Evolutionary conservation across 2,797 vertebrate species (phyloP).

Genomic region (Epinephelus awoara): DNA sequence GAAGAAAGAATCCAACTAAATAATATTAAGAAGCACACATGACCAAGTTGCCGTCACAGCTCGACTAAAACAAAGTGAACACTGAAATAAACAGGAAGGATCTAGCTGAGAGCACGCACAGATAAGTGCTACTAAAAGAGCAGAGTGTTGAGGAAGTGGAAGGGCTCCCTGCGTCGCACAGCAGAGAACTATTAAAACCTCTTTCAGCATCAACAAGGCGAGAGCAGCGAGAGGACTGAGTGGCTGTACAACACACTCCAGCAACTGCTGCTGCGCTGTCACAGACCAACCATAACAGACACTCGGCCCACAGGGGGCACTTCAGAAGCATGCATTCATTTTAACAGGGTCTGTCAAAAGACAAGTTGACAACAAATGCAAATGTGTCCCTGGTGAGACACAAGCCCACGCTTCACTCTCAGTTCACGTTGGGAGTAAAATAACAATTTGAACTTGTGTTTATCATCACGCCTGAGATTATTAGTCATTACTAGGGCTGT

Average conservation of each 20-base stretch:
- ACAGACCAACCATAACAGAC: conserved; percentile 13
- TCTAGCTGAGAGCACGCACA: conserved; percentile 48
- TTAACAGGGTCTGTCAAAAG: not conserved
- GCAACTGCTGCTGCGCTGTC: conserved; percentile 25
- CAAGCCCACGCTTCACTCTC: no score
- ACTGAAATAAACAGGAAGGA: conserved; percentile 75
- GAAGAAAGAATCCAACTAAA: not conserved
- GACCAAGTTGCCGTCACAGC: conserved; percentile 18
- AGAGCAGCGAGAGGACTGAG: conserved; percentile 35
- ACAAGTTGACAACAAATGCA: no score
- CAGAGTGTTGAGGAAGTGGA: conserved; percentile 77
- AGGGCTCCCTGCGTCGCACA: conserved; percentile 58
- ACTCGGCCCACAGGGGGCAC: not conserved
- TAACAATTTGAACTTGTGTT: no score
- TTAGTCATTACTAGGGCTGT: no score
- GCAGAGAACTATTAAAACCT: conserved; percentile 57
- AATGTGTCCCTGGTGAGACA: no score
- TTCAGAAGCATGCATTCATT: not conserved
- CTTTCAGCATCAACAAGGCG: conserved; percentile 70
- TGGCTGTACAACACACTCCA: conserved; percentile 34
- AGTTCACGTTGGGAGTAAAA: no score
- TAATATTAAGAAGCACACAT: not conserved
- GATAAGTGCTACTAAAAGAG: conserved; percentile 38
- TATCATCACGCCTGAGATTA: no score
- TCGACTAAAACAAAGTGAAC: conserved; percentile 5